These are phyloP conservation scores for Haemorhous mexicanus DNA, from an alignment of 2,113 vertebrate genomes.

Conservation along the genomic window DNA sequence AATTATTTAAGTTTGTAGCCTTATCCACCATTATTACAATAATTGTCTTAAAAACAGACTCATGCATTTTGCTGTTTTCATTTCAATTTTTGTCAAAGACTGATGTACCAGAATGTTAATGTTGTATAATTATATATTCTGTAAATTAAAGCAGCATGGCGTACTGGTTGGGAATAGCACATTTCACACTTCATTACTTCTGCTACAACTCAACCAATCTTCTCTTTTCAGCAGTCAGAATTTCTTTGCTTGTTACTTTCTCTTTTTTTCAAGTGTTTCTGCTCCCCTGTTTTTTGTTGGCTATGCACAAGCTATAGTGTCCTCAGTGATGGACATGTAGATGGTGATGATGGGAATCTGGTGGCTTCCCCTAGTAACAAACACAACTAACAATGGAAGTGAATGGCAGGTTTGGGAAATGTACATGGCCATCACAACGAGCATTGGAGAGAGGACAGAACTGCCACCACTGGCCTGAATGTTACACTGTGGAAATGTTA, in stretches of 20 bases:
- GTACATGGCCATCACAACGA: neutral
- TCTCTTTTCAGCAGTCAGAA: neutral
- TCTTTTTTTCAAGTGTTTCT: neutral
- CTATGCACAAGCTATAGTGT: neutral
- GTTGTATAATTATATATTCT: constrained; percentile 62
- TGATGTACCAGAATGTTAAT: constrained; percentile 62
- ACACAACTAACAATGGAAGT: neutral
- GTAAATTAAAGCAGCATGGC: constrained; percentile 64
- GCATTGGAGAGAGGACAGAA: neutral
- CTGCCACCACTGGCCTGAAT: neutral
- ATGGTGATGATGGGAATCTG: neutral
- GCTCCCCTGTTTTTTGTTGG: neutral
- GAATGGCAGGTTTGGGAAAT: neutral
- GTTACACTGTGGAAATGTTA: neutral
- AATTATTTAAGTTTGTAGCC: constrained; percentile 12
- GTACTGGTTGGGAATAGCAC: constrained; percentile 42
- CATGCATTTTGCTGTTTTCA: constrained; percentile 52
- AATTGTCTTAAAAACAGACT: constrained; percentile 47
- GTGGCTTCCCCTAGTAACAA: neutral
- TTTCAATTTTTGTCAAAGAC: constrained; percentile 65
- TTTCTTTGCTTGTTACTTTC: neutral
- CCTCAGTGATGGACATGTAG: neutral
- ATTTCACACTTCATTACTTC: constrained; percentile 67
- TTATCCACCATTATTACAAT: neutral
- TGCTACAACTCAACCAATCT: constrained; percentile 34